phyloP scores from a whole-genome alignment of 2,888 invertebrate species.

The Apodemia hepburni region DNA sequence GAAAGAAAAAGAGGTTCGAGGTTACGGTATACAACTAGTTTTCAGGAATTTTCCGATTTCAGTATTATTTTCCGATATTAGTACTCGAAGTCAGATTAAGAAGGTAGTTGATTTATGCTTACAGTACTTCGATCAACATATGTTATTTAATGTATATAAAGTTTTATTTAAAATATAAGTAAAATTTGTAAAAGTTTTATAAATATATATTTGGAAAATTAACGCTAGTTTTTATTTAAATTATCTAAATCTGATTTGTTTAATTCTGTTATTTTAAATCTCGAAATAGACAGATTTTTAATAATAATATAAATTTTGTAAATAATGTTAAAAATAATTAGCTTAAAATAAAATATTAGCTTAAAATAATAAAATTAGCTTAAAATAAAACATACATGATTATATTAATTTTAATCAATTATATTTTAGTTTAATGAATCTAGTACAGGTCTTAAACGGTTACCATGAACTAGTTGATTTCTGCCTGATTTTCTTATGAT shows the following conservation, averaged over 20 bases:
- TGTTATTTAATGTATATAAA: neutral
- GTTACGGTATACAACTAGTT: constrained; percentile 32
- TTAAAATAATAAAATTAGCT: neutral
- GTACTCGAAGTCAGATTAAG: constrained; percentile 29
- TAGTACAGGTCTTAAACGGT: constrained; percentile 26
- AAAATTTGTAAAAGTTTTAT: neutral
- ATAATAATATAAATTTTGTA: neutral
- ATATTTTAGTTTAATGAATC: neutral
- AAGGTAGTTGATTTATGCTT: constrained; percentile 25
- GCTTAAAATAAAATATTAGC: too few species aligned
- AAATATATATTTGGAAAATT: neutral
- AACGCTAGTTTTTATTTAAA: neutral
- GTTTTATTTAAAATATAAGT: neutral
- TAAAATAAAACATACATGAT: too few species aligned
- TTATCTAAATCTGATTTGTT: neutral
- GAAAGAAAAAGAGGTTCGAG: constrained; percentile 30
- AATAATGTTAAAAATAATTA: too few species aligned
- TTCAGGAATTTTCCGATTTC: constrained; percentile 32
- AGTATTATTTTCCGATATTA: constrained; percentile 20
- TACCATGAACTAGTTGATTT: constrained; percentile 30
- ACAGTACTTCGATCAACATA: constrained; percentile 8
- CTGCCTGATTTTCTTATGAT: constrained; percentile 27
- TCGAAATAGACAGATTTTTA: neutral
- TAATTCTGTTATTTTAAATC: neutral
- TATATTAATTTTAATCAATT: too few species aligned